Base-by-base conservation (phyloP, 2,888 invertebrate genomes). In the Lysandra bellargus region DNA sequence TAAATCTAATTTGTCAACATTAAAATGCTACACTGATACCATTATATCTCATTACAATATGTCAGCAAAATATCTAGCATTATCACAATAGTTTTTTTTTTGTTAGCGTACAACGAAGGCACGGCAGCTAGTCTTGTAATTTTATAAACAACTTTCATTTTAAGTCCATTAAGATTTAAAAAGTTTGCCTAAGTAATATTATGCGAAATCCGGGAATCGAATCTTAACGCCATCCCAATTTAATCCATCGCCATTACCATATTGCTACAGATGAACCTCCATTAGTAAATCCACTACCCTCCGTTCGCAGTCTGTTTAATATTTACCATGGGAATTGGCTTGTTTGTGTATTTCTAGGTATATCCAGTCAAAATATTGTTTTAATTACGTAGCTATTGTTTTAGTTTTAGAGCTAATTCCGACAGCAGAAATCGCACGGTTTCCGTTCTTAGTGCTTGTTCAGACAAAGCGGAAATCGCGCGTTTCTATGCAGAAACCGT, bases 271-370 rank as follows among this genome's bases (percentile, higher is more conserved):
- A 40, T 7, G 73, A 23, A 74, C 74, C 74, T 73, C 74, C 44
- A 37, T 44, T 44, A 44, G 40, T 74, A 44, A 74, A 44, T 74
- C 44, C 74, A 73, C 44, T 74, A 44, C 74, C 44, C 74, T 74
- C 7, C 44, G 23, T 44, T 74, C 44, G 23, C 44, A 74, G 40
- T 74, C 74, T 44, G 23, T 74, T 74, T 44, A 74, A 74, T 44
- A 74, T 44, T 74, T 74, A 12, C 44, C 33, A 69, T 69, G 69
- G 69, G 33, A 33, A 37, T 33, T 37, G 33, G 7, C 33, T 69
- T 69, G 33, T 69, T 69, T 69, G 33, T 69, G 17, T 33, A 17
- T 37, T 4, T 33, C 4, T 69, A 64, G 64, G 33, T 17, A 23
- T 69, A 37, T 9, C 9, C 14, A 14, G 69, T 30, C 69, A 37